Evolutionary conservation across 2,797 vertebrate species (phyloP).

Genomic region (Mastacembelus armatus): DNA sequence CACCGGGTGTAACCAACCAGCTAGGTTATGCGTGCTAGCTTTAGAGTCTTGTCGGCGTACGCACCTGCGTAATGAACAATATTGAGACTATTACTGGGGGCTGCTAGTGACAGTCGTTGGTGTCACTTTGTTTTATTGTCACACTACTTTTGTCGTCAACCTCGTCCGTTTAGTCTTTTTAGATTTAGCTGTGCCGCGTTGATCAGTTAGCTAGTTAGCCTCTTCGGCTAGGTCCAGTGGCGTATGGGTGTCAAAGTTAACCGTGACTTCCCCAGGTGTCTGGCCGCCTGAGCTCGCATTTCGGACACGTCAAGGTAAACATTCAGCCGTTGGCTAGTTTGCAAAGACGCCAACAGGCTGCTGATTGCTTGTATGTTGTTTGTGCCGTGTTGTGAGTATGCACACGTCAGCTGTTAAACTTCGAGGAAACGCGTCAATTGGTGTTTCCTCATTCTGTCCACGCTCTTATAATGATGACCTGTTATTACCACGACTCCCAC

Average conservation of each 20-base stretch:
- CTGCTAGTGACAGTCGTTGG: constrained; percentile 5
- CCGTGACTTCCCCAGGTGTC: constrained; percentile 76
- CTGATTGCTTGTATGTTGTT: neutral
- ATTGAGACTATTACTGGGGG: neutral
- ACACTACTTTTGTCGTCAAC: constrained; percentile 9
- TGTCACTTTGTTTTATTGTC: neutral
- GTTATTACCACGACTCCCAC: neutral
- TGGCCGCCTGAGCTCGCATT: constrained; percentile 75
- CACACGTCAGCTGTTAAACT: constrained; percentile 36
- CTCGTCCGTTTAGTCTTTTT: constrained; percentile 16
- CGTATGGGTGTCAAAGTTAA: constrained; percentile 78
- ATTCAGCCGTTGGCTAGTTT: constrained; percentile 45
- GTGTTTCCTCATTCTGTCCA: constrained; percentile 29
- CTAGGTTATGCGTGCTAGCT: constrained; percentile 76
- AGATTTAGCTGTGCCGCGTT: constrained; percentile 17
- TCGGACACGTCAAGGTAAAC: constrained; percentile 86
- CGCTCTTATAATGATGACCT: constrained; percentile 16
- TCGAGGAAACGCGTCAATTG: constrained; percentile 24
- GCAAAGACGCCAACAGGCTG: constrained; percentile 7
- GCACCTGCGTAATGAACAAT: constrained; percentile 41
- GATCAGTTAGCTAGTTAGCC: constrained; percentile 59
- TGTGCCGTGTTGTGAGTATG: neutral
- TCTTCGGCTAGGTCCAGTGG: constrained; percentile 42
- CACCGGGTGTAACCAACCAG: constrained; percentile 76
- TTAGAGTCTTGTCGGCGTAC: constrained; percentile 43